A percentile compares a stretch with the other conserved stretches of the same genome.
These are phyloP conservation scores for Entomobrya proxima DNA, from an alignment of 2,888 invertebrate genomes.

Conservation along the genomic window DNA sequence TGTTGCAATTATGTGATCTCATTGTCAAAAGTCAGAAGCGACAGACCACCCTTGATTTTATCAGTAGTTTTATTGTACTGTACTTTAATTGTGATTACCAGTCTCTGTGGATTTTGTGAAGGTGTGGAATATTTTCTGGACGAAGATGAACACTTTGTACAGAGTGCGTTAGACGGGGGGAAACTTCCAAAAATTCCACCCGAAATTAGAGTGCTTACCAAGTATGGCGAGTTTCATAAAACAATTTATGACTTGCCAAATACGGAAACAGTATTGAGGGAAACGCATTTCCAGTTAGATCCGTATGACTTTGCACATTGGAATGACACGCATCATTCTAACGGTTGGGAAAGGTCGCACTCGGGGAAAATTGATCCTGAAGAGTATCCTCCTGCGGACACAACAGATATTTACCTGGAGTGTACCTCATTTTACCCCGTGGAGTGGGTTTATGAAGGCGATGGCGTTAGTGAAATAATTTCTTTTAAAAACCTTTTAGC, in stretches of 20 bases:
- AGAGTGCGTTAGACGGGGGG: conserved; percentile 17
- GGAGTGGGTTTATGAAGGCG: conserved; percentile 66
- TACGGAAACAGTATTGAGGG: conserved; percentile 55
- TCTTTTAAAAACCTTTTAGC: background rate
- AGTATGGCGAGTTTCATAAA: conserved; percentile 63
- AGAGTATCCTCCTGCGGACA: conserved; percentile 52
- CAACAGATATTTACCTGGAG: conserved; percentile 60
- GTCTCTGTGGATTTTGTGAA: background rate
- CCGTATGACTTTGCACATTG: conserved; percentile 60
- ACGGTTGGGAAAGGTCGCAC: conserved; percentile 60
- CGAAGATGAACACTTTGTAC: conserved; percentile 51
- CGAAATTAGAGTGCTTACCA: conserved; percentile 65
- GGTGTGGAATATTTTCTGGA: conserved; percentile 54
- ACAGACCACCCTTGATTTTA: background rate
- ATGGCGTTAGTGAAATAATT: conserved; percentile 62
- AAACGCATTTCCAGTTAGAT: conserved; percentile 54
- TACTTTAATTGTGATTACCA: background rate
- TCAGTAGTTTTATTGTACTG: background rate
- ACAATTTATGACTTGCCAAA: conserved; percentile 64
- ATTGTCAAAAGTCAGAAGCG: background rate
- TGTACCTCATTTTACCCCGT: conserved; percentile 66
- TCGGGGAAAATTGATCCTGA: conserved; percentile 48
- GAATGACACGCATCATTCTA: conserved; percentile 59
- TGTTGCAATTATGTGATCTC: background rate
- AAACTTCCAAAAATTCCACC: conserved; percentile 61